Evolutionary conservation across 2,888 invertebrate genomes (phyloP).

Genomic region (Epinotia brunnichana): DNA sequence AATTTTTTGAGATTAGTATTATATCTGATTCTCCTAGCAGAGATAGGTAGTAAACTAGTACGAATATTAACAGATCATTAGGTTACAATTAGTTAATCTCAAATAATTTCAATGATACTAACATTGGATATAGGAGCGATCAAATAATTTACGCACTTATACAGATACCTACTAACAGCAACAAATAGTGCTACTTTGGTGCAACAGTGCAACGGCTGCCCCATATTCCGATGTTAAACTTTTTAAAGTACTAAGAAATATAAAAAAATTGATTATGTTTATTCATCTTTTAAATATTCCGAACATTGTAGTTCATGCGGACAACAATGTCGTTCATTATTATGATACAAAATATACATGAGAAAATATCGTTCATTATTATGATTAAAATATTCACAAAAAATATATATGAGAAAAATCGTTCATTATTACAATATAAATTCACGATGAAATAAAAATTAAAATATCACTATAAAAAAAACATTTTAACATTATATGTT

Average conservation of each 20-base stretch:
- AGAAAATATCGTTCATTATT: neutral
- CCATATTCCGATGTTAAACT: neutral
- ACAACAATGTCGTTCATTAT: neutral
- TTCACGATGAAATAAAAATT: neutral
- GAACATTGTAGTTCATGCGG: conserved; percentile 5
- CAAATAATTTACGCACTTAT: neutral
- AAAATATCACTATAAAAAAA: conserved; percentile 3
- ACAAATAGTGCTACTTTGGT: neutral
- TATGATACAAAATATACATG: neutral
- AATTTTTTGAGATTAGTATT: neutral
- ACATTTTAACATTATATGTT: neutral
- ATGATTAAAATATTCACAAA: no score
- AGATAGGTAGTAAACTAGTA: neutral
- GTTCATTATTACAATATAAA: no score
- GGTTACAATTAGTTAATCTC: neutral
- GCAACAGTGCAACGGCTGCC: neutral
- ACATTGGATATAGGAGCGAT: neutral
- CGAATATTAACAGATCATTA: neutral
- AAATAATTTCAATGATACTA: neutral
- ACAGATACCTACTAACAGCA: neutral
- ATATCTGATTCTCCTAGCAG: neutral
- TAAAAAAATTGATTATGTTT: conserved; percentile 31
- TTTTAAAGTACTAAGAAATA: neutral
- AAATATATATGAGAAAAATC: neutral
- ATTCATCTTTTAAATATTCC: conserved; percentile 9